Evolutionary conservation across 2,113 vertebrate genomes (phyloP).

Genomic region (Pseudonaja textilis): DNA sequence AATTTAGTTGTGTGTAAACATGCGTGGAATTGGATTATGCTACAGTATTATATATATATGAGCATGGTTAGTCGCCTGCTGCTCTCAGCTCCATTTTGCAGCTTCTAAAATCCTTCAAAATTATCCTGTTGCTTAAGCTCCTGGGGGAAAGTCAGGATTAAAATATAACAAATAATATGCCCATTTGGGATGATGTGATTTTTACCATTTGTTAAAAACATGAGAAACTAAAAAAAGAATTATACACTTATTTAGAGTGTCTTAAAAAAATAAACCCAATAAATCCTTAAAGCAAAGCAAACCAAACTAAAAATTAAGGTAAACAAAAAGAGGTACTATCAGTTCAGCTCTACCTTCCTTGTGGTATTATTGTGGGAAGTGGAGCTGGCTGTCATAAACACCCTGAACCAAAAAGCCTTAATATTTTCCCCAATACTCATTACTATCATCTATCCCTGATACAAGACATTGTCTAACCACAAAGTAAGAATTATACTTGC

Average conservation of each 20-base stretch:
- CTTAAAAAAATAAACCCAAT: background rate
- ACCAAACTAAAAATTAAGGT: background rate
- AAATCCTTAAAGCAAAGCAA: background rate
- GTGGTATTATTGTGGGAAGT: background rate
- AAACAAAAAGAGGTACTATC: background rate
- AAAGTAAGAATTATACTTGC: background rate
- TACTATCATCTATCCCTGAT: background rate
- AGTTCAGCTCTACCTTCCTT: background rate
- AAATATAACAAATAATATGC: background rate
- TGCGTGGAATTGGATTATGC: background rate
- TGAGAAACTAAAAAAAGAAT: background rate
- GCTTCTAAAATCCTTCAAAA: background rate
- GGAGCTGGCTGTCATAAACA: background rate
- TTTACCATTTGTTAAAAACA: background rate
- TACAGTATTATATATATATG: background rate
- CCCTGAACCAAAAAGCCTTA: background rate
- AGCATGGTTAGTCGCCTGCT: background rate
- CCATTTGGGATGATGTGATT: background rate
- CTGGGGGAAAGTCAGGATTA: background rate
- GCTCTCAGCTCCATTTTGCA: background rate
- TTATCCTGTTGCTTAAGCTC: background rate
- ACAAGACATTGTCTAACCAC: background rate
- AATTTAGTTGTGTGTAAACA: background rate
- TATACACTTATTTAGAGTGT: background rate
- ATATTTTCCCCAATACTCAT: background rate